Percentiles rank a stretch among this genome's conserved stretches.
These are phyloP conservation scores for Cynaeus angustus DNA, from an alignment of 2,888 invertebrate genomes.

Conservation along the genomic window DNA sequence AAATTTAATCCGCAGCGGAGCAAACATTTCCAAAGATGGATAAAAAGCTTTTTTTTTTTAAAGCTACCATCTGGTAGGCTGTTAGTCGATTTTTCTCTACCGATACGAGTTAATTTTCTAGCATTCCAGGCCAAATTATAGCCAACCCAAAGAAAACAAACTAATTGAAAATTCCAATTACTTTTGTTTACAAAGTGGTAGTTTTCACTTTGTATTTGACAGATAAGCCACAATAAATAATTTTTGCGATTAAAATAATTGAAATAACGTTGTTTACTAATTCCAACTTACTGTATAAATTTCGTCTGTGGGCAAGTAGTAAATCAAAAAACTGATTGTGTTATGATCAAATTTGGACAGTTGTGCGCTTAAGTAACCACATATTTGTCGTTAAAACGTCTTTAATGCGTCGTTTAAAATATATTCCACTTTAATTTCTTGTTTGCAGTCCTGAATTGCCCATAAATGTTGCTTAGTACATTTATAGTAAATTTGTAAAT, in stretches of 20 bases:
- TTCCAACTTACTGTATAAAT: conserved; percentile 6
- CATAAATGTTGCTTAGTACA: conserved; percentile 54
- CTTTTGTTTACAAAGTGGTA: conserved; percentile 8
- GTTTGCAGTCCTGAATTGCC: conserved; percentile 47
- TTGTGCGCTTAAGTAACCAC: conserved; percentile 14
- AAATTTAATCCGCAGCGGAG: conserved; percentile 18
- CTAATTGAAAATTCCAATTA: conserved; percentile 14
- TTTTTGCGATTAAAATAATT: conserved; percentile 18
- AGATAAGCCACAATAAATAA: not conserved
- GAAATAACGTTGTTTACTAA: not conserved
- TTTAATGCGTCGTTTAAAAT: conserved; percentile 43
- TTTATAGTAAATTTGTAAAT: conserved; percentile 59
- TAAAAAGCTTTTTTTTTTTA: no score
- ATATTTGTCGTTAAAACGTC: conserved; percentile 38
- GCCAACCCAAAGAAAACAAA: not conserved
- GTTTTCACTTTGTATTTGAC: not conserved
- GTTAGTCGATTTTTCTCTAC: no score
- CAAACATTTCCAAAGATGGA: not conserved
- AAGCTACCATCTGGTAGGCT: no score
- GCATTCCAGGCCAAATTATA: no score
- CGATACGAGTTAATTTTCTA: no score
- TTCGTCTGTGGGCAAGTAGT: not conserved
- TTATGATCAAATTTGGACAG: conserved; percentile 11
- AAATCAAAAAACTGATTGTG: conserved; percentile 9
- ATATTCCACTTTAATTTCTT: conserved; percentile 51